These are phyloP conservation scores for Spatula clypeata DNA, from an alignment of 2,797 vertebrate genomes.

Conservation along the genomic window DNA sequence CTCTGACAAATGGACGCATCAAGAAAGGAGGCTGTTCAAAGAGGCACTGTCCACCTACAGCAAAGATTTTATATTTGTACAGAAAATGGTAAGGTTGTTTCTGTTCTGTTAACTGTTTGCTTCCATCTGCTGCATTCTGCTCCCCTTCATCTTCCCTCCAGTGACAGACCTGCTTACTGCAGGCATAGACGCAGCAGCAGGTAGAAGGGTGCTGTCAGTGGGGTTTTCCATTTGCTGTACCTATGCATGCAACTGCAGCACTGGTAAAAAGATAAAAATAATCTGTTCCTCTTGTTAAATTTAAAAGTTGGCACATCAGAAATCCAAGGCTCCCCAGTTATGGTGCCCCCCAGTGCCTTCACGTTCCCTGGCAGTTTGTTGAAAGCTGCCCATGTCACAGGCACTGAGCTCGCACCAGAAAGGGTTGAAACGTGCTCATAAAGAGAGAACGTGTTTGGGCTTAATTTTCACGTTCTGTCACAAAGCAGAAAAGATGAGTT, in stretches of 20 bases:
- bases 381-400: neutral
- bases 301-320: neutral
- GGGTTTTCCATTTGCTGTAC: neutral
- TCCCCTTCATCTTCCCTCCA: neutral
- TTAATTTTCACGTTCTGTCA: constrained; percentile 6
- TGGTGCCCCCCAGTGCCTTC: neutral
- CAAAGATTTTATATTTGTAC: constrained; percentile 94
- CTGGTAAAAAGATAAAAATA: neutral
- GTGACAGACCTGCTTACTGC: neutral
- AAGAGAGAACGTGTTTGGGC: neutral
- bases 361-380: neutral
- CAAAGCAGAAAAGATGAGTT: neutral
- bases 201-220: rapidly evolving
- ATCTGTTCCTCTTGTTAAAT: neutral
- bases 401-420: neutral
- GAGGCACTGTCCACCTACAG: constrained; percentile 90
- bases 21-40: constrained; percentile 90
- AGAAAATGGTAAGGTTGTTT: constrained; percentile 89
- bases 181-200: neutral
- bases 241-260: neutral
- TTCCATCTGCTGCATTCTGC: neutral
- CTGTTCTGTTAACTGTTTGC: neutral
- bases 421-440: neutral
- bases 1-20: constrained; percentile 90
- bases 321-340: neutral